Conservation (phyloP, 2,797 vertebrate species). For the Clangula hyemalis region DNA sequence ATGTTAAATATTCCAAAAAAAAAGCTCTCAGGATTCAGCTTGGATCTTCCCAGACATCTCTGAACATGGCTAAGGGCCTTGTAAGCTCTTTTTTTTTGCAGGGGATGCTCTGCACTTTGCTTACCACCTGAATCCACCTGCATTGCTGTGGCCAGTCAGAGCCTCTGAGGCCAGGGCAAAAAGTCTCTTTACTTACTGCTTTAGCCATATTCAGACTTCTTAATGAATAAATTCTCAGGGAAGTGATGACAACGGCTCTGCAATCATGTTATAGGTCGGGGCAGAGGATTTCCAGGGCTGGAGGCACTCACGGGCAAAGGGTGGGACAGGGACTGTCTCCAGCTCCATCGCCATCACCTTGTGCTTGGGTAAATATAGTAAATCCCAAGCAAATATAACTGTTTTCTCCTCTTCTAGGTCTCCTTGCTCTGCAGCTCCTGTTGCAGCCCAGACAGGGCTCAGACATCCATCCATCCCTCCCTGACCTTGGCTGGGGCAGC, state of each 20-base stretch:
- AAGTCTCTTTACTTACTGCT: not conserved
- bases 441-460: not conserved
- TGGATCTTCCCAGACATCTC: not conserved
- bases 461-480: not conserved
- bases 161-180: not conserved
- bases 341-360: not conserved
- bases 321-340: not conserved
- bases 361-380: not conserved
- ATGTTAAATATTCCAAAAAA: not conserved
- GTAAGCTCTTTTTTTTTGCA: not conserved
- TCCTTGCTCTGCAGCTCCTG: not conserved
- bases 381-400: too few relatives aligned
- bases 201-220: not conserved
- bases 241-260: not conserved
- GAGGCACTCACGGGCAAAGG: not conserved
- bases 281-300: too few relatives aligned
- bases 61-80: not conserved
- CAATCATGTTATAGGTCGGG: not conserved
- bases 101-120: not conserved
- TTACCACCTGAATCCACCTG: not conserved
- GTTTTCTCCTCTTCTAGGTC: too few relatives aligned
- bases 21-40: not conserved
- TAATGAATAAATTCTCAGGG: not conserved
- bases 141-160: not conserved
- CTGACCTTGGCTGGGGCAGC: not conserved